These are phyloP conservation scores for Physella acuta DNA, from an alignment of 1,140 invertebrate genomes.

Conservation along the genomic window DNA sequence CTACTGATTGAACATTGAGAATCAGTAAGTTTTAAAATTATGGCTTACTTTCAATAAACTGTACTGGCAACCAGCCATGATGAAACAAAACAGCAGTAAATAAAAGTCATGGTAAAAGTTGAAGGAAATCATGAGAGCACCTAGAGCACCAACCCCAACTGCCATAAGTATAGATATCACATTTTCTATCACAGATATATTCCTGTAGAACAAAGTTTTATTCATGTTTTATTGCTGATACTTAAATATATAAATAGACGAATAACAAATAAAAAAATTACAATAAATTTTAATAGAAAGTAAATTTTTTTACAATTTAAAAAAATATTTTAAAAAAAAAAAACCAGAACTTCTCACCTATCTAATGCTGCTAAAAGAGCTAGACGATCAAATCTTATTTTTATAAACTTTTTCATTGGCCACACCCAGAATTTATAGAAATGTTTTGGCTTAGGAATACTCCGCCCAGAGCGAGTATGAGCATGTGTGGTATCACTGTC, in stretches of 20 bases:
- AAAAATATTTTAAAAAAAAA: not conserved
- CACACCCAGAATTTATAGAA: conserved; percentile 82
- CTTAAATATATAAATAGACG: not conserved
- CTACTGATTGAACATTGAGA: too few relatives aligned
- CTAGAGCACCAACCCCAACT: conserved; percentile 81
- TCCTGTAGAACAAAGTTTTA: conserved; percentile 62
- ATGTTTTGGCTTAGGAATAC: conserved; percentile 65
- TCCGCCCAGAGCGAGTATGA: conserved; percentile 57
- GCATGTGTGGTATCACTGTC: conserved; percentile 49
- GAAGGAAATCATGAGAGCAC: conserved; percentile 78
- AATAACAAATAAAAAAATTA: not conserved
- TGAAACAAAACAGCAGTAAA: conserved; percentile 93
- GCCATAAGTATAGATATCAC: conserved; percentile 81
- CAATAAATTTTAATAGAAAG: not conserved
- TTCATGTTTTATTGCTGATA: not conserved
- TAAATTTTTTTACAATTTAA: not conserved
- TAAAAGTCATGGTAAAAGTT: conserved; percentile 89
- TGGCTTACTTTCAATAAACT: conserved; percentile 80
- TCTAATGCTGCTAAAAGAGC: conserved; percentile 90
- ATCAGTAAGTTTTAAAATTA: too few relatives aligned
- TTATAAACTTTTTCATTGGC: conserved; percentile 66
- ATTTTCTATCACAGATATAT: conserved; percentile 80
- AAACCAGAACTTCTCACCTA: conserved; percentile 55
- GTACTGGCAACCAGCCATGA: conserved; percentile 96
- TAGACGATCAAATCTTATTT: conserved; percentile 85